These are phyloP conservation scores for Manis javanica DNA, from an alignment of 2,797 vertebrate genomes.

Conservation along the genomic window DNA sequence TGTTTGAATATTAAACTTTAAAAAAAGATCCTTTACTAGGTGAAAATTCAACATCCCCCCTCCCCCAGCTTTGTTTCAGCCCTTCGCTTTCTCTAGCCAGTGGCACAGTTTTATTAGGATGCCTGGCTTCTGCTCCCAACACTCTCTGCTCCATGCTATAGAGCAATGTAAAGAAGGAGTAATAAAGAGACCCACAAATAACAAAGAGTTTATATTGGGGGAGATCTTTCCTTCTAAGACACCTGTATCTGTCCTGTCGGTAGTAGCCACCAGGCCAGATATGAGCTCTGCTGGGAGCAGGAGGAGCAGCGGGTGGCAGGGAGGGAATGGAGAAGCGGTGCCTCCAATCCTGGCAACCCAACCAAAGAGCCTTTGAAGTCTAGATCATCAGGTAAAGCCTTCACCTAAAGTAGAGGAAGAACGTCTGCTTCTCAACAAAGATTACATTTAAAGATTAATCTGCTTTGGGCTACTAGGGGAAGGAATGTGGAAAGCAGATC, in stretches of 20 bases:
- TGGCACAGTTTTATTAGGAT: fast-evolving
- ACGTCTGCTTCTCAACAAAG: conserved; percentile 26
- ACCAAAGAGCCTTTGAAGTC: conserved; percentile 46
- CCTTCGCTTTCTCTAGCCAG: neutral
- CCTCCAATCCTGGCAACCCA: neutral
- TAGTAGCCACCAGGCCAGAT: neutral
- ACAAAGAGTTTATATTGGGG: neutral
- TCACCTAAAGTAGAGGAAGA: conserved; percentile 49
- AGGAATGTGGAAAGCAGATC: conserved; percentile 11
- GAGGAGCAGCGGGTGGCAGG: neutral
- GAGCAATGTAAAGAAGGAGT: neutral
- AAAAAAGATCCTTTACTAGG: neutral
- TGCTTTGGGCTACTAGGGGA: conserved; percentile 8
- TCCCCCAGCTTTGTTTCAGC: neutral
- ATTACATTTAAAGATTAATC: conserved; percentile 60
- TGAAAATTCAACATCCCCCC: neutral
- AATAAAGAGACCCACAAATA: neutral
- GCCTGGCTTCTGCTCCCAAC: neutral
- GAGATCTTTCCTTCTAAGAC: neutral
- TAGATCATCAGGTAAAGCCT: conserved; percentile 57
- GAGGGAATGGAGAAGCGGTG: neutral
- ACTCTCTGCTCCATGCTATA: neutral
- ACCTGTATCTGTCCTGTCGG: neutral
- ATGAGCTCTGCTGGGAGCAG: neutral
- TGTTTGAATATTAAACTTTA: neutral